phyloP scores from a whole-genome alignment of 2,113 vertebrate species.

The Catagonus wagneri region DNA sequence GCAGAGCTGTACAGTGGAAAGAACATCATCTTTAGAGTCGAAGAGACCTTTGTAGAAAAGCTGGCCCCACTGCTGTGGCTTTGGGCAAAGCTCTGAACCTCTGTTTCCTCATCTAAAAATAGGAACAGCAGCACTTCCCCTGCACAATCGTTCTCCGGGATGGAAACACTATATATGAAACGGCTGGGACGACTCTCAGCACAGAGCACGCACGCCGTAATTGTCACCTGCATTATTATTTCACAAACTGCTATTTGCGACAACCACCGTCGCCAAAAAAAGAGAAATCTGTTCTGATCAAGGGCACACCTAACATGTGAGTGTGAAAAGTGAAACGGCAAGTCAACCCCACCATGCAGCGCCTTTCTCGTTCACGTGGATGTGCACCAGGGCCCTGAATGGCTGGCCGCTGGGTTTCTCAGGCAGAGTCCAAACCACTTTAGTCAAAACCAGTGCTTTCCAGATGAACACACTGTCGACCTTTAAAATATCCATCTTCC shows the following conservation, averaged over 20 bases:
- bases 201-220: background rate
- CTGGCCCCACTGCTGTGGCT: background rate
- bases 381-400: background rate
- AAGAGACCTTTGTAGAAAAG: slow-evolving; percentile 14
- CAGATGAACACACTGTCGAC: background rate
- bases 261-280: background rate
- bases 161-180: accelerated
- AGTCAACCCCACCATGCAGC: background rate
- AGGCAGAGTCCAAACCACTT: background rate
- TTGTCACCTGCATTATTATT: background rate
- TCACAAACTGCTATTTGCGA: background rate
- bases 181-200: background rate
- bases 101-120: slow-evolving; percentile 70
- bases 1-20: background rate
- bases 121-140: background rate
- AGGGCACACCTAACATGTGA: background rate
- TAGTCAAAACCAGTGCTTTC: background rate
- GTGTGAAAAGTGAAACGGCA: background rate
- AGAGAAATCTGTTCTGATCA: background rate
- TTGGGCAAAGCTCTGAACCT: slow-evolving; percentile 58
- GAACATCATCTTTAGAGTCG: background rate
- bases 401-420: background rate
- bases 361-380: background rate
- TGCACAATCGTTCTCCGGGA: background rate
- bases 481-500: slow-evolving; percentile 52